These are phyloP conservation scores for Scomber scombrus DNA, from an alignment of 2,113 vertebrate genomes.

Conservation along the genomic window DNA sequence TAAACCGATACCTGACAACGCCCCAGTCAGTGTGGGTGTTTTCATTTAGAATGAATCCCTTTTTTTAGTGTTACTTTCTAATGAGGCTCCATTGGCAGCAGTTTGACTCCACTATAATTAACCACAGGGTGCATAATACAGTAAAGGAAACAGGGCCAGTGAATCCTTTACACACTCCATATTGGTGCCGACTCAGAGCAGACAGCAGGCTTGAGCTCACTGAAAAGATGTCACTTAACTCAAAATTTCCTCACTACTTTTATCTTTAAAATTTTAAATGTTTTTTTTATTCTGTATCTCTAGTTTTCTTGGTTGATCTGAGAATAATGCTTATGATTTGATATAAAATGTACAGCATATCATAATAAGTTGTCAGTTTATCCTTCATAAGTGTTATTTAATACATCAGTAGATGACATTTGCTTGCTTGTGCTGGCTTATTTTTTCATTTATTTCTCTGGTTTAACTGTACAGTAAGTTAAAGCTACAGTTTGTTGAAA, in stretches of 20 bases:
- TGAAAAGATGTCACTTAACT: slow-evolving; percentile 2
- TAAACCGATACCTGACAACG: slow-evolving; percentile 19
- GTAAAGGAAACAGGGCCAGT: slow-evolving; percentile 40
- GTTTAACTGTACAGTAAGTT: too few species aligned
- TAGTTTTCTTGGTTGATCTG: too few species aligned
- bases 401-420: too few species aligned
- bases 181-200: slow-evolving; percentile 36
- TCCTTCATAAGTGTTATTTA: too few species aligned
- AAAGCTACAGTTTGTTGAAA: too few species aligned
- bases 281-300: too few species aligned
- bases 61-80: slow-evolving; percentile 36
- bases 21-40: not conserved
- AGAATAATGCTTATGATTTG: too few species aligned
- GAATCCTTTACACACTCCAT: slow-evolving; percentile 16
- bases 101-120: slow-evolving; percentile 45
- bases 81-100: slow-evolving; percentile 35
- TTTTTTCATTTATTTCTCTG: too few species aligned
- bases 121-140: slow-evolving; percentile 41
- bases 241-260: not conserved
- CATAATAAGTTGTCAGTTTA: too few species aligned
- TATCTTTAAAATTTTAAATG: not conserved
- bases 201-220: not conserved
- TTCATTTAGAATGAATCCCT: slow-evolving; percentile 16
- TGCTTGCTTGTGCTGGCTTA: too few species aligned
- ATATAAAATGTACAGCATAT: too few species aligned